A percentile compares a stretch with the other conserved stretches of the same genome.
phyloP scores from a whole-genome alignment of 2,113 vertebrate species.

The Tauraco erythrolophus region DNA sequence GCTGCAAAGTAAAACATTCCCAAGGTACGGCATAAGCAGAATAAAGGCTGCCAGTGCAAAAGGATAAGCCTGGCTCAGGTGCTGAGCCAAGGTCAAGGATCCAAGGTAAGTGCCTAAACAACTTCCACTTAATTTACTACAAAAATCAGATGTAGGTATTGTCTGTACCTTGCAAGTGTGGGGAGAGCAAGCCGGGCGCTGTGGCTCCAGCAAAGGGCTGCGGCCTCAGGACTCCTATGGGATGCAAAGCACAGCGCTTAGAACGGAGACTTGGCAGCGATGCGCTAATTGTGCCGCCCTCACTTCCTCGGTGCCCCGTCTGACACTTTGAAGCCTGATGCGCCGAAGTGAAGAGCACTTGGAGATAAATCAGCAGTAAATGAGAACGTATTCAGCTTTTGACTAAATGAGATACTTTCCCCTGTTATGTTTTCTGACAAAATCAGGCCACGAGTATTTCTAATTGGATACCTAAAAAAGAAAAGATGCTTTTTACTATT shows the following conservation, averaged over 20 bases:
- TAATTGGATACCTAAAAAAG: conserved; percentile 16
- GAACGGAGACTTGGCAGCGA: neutral
- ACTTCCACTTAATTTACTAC: neutral
- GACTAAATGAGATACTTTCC: neutral
- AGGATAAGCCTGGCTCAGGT: neutral
- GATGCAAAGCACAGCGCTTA: neutral
- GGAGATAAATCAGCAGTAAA: neutral
- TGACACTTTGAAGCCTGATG: neutral
- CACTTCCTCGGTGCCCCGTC: neutral
- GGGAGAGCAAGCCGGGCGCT: accelerated
- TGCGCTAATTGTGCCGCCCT: neutral
- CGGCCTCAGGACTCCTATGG: neutral
- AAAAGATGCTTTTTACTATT: neutral
- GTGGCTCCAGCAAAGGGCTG: neutral
- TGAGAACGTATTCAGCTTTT: neutral
- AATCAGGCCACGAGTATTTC: conserved; percentile 7
- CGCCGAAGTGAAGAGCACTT: neutral
- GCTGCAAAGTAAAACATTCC: neutral
- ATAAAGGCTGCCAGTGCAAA: neutral
- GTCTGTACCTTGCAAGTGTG: accelerated
- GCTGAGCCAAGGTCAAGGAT: neutral
- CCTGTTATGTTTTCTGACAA: neutral
- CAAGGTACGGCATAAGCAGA: neutral
- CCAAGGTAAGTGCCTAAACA: neutral
- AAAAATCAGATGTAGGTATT: neutral